Evolutionary conservation across 2,797 vertebrate genomes (phyloP), one percentile per base, ranked within the genome.

Genomic region (Astyanax mexicanus): DNA sequence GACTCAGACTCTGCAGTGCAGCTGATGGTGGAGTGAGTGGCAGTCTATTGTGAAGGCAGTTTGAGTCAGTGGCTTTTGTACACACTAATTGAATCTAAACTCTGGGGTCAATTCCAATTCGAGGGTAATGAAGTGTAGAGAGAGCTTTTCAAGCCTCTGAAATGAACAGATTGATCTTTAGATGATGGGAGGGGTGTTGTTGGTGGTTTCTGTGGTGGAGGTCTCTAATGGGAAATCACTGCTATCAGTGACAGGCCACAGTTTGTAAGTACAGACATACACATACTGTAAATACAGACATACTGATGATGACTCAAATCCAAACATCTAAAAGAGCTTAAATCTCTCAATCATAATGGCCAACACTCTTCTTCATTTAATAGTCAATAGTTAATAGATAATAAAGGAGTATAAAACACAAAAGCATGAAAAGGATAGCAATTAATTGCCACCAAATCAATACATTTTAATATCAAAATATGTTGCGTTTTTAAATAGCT

Each of bases 121-220:
- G 62, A 37, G 49, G 49, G 47, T 64, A 72, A 82, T 79, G 69
- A 76, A 75, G 47, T 65, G 60, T n/a, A 37, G 57, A 68, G 37
- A 25, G 42, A 75, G 13, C 27, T 35, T 44, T 42, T 74, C 49
- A 67, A 68, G 44, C 38, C 32, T 72, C 37, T 57, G 40, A 37
- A 79, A 69, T 57, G 27, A 44, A 71, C 54, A 60, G 27, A 78
- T 61, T 78, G 44, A 64, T 71, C 68, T 52, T 44, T 15, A 54
- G 52, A 67, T 72, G 45, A 65, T 32, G 52, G 49, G 45, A 67
- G 60, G 37, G 35, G 15, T 19, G n/a, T n/a, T 38, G 4, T 21
- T 65, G 45, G n/a, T 37, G 58, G 38, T 60, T 74, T 78, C 23
- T 66, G 42, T 32, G 32, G 12, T 7, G 5, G 27, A 40, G 15